Percentiles rank a stretch among this genome's conserved stretches.
These are phyloP conservation scores for Solenopsis invicta DNA, from an alignment of 1,140 invertebrate genomes.

Conservation along the genomic window DNA sequence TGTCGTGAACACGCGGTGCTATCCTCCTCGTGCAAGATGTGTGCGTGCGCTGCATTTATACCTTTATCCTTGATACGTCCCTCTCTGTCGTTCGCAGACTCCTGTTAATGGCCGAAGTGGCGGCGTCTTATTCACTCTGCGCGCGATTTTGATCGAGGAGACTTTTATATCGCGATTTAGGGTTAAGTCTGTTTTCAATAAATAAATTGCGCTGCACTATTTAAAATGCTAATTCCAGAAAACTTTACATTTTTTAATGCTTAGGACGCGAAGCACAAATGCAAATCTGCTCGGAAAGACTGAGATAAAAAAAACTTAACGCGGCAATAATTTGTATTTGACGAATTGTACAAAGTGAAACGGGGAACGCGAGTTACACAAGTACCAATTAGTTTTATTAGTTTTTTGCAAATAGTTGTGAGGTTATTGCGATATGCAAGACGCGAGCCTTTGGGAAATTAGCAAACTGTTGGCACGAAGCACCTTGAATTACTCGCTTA, in stretches of 20 bases:
- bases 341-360: neutral
- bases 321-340: neutral
- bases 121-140: constrained; percentile 58
- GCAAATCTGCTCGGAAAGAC: neutral
- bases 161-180: constrained; percentile 47
- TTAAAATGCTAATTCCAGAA: neutral
- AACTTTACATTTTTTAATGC: neutral
- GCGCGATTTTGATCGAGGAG: constrained; percentile 42
- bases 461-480: constrained; percentile 43
- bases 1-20: constrained; percentile 59
- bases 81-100: constrained; percentile 57
- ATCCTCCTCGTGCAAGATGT: constrained; percentile 62
- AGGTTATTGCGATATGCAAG: constrained; percentile 4
- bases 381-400: neutral
- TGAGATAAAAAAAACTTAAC: neutral
- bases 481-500: constrained; percentile 54
- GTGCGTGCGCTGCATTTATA: constrained; percentile 58
- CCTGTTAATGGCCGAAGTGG: constrained; percentile 61
- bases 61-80: constrained; percentile 54
- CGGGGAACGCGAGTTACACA: neutral
- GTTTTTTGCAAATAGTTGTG: neutral
- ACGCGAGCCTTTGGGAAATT: constrained; percentile 62
- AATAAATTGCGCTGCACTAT: neutral
- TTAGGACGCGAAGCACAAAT: neutral
- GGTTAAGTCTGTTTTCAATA: neutral